phyloP scores from a whole-genome alignment of 2,888 invertebrate genomes.

The Toxonevra muliebris region DNA sequence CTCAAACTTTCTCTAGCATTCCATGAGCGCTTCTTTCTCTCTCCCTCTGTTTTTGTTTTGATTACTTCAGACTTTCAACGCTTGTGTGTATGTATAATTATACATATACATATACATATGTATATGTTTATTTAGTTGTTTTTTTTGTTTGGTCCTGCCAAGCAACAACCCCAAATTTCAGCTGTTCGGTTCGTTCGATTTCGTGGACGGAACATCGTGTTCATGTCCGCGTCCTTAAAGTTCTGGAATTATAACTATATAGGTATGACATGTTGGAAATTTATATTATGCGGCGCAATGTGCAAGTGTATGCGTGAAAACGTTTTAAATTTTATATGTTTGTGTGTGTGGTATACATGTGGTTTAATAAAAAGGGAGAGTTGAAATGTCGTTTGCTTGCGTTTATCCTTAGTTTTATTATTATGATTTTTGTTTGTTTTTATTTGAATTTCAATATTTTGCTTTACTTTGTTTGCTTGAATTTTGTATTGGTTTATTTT shows the following conservation, averaged over 20 bases:
- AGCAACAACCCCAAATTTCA: conserved; percentile 31
- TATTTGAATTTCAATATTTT: background rate
- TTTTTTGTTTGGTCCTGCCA: conserved; percentile 7
- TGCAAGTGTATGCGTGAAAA: no score
- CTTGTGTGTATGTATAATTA: no score
- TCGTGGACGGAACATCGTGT: background rate
- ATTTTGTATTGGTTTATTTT: background rate
- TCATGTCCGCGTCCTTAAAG: conserved; percentile 13
- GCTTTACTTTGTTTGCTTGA: background rate
- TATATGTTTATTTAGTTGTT: conserved; percentile 7
- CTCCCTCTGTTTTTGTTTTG: no score
- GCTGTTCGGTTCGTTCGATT: conserved; percentile 27
- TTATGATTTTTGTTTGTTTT: background rate
- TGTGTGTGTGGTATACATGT: conserved; percentile 10
- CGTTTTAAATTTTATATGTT: background rate
- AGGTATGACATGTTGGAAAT: no score
- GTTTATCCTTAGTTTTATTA: background rate
- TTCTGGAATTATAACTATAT: conserved; percentile 29
- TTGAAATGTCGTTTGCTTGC: conserved; percentile 33
- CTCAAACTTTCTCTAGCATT: no score
- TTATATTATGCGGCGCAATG: no score
- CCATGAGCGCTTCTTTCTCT: no score
- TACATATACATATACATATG: no score
- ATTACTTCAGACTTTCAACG: no score
- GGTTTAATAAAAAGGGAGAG: conserved; percentile 41